phyloP scores from a whole-genome alignment of 2,888 invertebrate species.

The Ctenicera cuprea region DNA sequence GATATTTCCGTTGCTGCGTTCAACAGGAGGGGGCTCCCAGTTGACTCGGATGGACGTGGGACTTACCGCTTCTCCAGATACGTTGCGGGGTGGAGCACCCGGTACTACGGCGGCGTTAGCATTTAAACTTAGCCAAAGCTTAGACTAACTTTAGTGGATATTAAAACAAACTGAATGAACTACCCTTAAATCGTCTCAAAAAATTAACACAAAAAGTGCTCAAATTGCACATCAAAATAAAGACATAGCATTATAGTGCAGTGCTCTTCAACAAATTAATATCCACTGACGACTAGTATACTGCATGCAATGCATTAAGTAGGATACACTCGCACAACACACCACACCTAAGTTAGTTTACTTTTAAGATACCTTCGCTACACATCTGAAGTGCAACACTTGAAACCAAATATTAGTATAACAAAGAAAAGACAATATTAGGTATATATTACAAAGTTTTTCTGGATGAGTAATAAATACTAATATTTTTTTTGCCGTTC shows the following conservation, averaged over 20 bases:
- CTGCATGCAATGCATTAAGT: conserved; percentile 71
- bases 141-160: conserved; percentile 68
- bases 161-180: conserved; percentile 61
- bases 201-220: conserved; percentile 59
- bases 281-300: conserved; percentile 71
- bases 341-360: conserved; percentile 59
- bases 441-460: conserved; percentile 36
- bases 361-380: conserved; percentile 51
- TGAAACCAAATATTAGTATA: conserved; percentile 51
- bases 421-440: conserved; percentile 27
- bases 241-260: conserved; percentile 68
- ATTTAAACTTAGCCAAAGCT: conserved; percentile 66
- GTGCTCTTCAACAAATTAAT: conserved; percentile 72
- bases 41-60: conserved; percentile 92
- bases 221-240: conserved; percentile 55
- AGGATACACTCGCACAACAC: conserved; percentile 65
- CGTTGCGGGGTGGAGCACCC: conserved; percentile 96
- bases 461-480: conserved; percentile 48
- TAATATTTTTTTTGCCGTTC: conserved; percentile 35
- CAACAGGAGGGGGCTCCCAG: conserved; percentile 95
- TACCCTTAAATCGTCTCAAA: conserved; percentile 56
- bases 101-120: conserved; percentile 83
- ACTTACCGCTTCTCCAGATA: conserved; percentile 90
- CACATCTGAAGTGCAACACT: conserved; percentile 55
- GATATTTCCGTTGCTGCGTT: conserved; percentile 94